Evolutionary conservation across 2,888 invertebrate genomes (phyloP), one percentile per base, ranked within the genome.

Genomic region (Pseudolycoriella hygida): DNA sequence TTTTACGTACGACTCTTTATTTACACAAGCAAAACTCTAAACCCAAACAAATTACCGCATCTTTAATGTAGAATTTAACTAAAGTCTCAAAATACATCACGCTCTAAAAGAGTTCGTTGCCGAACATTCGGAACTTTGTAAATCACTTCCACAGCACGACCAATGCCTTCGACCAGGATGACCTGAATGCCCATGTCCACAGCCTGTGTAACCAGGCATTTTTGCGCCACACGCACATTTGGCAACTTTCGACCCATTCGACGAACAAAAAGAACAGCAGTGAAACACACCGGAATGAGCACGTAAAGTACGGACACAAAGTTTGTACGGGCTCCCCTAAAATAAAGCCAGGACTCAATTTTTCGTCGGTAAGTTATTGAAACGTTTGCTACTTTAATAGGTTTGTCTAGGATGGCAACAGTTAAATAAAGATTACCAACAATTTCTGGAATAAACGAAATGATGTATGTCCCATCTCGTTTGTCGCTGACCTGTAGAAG

Each of bases 181-280:
- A 37, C 83, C 84, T 42, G 71, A 67, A 62, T 85, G 84, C 2
- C 84, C 84, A 67, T 86, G 85, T 1, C 85, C 85, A 56, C 85
- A 86, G 10, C 85, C 84, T 65, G 68, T 72, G 53, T 76, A 77
- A 51, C 81, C 83, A 17, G 78, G 77, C 83, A 85, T 85, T 46
- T 68, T 71, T 4, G 78, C 78, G 10, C 75, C 76, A 55, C 86
- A 85, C 3, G 75, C 82, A 61, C 85, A 85, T 38, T 62, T 64
- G 0, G 73, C 74, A 53, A 73, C 74, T 51, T 79, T 76, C 50
- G 69, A 74, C 2, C 85, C 84, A 10, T 79, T 79, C 49, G 81
- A 80, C 1, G 86, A 85, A 57, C 85, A 86, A 62, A 84, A 85
- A 19, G 80, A 73, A 58, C 85, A 86, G 57, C 85, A 86, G 61